Evolutionary conservation across 2,797 vertebrate genomes (phyloP).

Genomic region (Glossophaga mutica): DNA sequence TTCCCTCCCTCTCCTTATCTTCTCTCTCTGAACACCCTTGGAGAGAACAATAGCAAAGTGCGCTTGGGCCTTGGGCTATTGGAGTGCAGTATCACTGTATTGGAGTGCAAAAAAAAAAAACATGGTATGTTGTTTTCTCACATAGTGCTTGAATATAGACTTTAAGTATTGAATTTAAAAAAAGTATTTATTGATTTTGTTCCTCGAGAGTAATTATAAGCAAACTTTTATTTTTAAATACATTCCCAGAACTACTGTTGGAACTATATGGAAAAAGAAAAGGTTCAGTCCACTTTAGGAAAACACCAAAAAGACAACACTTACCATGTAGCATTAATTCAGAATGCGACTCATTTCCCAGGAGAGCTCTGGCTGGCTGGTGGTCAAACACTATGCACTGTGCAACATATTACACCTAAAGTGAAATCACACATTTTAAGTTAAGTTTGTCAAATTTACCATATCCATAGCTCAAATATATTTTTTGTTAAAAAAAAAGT

Average conservation of each 20-base stretch:
- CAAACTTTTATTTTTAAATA: background rate
- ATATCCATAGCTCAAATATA: background rate
- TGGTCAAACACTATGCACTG: background rate
- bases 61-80: background rate
- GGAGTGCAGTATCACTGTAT: background rate
- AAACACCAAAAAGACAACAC: background rate
- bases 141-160: background rate
- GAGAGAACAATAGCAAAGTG: background rate
- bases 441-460: background rate
- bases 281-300: background rate
- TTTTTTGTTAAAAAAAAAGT: background rate
- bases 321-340: background rate
- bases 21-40: background rate
- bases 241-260: background rate
- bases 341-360: too few relatives aligned
- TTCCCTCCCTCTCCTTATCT: too few relatives aligned
- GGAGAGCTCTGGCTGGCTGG: fast-evolving
- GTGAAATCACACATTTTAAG: background rate
- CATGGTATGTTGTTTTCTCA: background rate
- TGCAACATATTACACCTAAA: background rate
- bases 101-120: background rate
- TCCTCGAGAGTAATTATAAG: background rate
- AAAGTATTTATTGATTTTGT: background rate
- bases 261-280: background rate
- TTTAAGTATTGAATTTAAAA: background rate